Evolutionary conservation across 2,888 invertebrate genomes (phyloP).

Genomic region (Nymphalis polychloros): DNA sequence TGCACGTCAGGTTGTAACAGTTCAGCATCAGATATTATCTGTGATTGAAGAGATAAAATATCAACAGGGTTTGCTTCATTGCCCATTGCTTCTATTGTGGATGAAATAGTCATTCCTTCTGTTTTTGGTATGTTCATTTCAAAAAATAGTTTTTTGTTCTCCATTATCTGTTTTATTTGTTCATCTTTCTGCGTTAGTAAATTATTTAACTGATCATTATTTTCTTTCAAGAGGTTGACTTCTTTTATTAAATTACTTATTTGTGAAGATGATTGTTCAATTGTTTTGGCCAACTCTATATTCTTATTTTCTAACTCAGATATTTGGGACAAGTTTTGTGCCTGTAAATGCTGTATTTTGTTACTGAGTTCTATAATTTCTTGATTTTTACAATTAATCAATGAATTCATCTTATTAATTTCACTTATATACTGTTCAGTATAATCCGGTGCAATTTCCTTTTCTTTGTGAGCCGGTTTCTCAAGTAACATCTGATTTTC

Average conservation of each 20-base stretch:
- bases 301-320: conserved; percentile 58
- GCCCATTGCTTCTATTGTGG: conserved; percentile 68
- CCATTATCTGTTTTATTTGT: conserved; percentile 63
- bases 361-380: conserved; percentile 66
- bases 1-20: conserved; percentile 44
- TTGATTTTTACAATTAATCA: conserved; percentile 74
- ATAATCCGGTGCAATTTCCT: conserved; percentile 59
- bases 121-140: conserved; percentile 79
- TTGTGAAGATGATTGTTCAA: conserved; percentile 47
- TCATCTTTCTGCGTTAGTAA: conserved; percentile 59
- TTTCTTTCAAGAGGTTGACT: conserved; percentile 49
- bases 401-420: conserved; percentile 80
- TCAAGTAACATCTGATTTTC: conserved; percentile 61
- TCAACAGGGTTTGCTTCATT: conserved; percentile 53
- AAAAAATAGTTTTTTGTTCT: conserved; percentile 66
- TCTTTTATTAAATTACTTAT: conserved; percentile 50
- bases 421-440: conserved; percentile 78
- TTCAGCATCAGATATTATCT: conserved; percentile 61
- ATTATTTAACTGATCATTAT: conserved; percentile 55
- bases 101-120: conserved; percentile 76
- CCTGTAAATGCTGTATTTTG: conserved; percentile 55
- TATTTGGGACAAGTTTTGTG: conserved; percentile 48
- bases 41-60: conserved; percentile 65
- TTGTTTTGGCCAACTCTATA: conserved; percentile 60
- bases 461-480: conserved; percentile 48